Percentiles rank a stretch among this genome's conserved stretches.
Conservation (phyloP, 2,113 vertebrate genomes). For the Gallinago jamesoni region DNA sequence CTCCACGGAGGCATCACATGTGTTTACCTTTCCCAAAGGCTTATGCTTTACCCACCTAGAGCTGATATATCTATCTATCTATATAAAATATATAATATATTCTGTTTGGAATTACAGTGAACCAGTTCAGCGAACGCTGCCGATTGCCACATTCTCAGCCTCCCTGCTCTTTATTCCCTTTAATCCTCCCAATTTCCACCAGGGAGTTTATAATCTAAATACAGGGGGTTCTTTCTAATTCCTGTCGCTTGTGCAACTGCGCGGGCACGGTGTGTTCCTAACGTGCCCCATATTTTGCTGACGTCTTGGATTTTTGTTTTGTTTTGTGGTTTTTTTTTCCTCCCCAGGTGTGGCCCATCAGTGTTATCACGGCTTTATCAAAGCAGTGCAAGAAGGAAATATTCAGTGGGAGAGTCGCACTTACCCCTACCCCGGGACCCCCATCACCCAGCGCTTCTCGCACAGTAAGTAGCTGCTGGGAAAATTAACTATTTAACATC, state of each 20-base stretch:
- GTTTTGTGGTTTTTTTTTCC: no score
- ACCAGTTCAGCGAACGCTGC: accelerated
- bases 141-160: not conserved
- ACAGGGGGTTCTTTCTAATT: no score
- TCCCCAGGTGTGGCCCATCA: slow-evolving; percentile 92
- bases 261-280: not conserved
- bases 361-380: slow-evolving; percentile 97
- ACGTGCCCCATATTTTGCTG: not conserved
- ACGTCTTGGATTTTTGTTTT: not conserved
- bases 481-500: no score
- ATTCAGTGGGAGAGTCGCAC: slow-evolving; percentile 99
- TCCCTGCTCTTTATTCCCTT: not conserved
- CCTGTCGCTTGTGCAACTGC: not conserved
- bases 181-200: not conserved
- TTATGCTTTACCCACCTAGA: not conserved
- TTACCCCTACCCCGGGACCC: slow-evolving; percentile 96
- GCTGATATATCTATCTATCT: not conserved
- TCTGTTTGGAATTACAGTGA: no score
- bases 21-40: not conserved
- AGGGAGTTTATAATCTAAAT: accelerated
- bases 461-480: slow-evolving; percentile 86
- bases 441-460: slow-evolving; percentile 97
- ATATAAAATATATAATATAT: no score
- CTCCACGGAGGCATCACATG: accelerated
- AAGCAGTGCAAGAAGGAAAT: slow-evolving; percentile 94